phyloP scores from a whole-genome alignment of 2,888 invertebrate species.

The Trichopria drosophilae region DNA sequence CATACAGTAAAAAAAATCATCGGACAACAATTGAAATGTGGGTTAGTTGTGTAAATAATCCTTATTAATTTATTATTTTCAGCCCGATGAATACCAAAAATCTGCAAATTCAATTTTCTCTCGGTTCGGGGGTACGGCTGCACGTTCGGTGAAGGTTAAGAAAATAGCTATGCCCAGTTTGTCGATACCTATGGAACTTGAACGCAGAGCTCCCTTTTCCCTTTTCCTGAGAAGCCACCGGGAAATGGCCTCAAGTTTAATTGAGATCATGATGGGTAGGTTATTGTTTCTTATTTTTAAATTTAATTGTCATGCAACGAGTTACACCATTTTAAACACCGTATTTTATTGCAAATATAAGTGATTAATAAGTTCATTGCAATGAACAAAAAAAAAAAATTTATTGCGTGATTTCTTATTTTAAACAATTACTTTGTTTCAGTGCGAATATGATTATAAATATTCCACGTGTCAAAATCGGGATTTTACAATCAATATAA shows the following conservation, averaged over 20 bases:
- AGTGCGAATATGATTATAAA: no score
- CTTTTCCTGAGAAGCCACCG: constrained; percentile 74
- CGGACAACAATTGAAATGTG: no score
- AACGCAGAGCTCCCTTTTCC: constrained; percentile 71
- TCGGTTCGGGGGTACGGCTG: constrained; percentile 63
- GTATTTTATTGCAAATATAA: neutral
- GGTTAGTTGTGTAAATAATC: neutral
- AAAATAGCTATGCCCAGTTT: constrained; percentile 70
- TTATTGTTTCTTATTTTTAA: constrained; percentile 8
- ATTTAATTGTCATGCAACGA: neutral
- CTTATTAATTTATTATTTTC: constrained; percentile 11
- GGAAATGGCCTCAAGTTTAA: constrained; percentile 70
- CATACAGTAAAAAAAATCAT: no score
- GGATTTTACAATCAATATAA: no score
- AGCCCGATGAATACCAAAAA: constrained; percentile 63
- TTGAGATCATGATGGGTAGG: constrained; percentile 69
- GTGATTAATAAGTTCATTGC: no score
- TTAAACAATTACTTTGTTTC: no score
- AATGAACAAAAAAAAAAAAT: no score
- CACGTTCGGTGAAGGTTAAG: constrained; percentile 61
- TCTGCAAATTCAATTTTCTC: constrained; percentile 64
- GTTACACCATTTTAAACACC: neutral
- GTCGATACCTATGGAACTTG: constrained; percentile 64
- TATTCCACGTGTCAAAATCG: no score
- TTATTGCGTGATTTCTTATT: no score